Evolutionary conservation across 2,113 vertebrate species (phyloP).

Genomic region (Mastomys natalensis): DNA sequence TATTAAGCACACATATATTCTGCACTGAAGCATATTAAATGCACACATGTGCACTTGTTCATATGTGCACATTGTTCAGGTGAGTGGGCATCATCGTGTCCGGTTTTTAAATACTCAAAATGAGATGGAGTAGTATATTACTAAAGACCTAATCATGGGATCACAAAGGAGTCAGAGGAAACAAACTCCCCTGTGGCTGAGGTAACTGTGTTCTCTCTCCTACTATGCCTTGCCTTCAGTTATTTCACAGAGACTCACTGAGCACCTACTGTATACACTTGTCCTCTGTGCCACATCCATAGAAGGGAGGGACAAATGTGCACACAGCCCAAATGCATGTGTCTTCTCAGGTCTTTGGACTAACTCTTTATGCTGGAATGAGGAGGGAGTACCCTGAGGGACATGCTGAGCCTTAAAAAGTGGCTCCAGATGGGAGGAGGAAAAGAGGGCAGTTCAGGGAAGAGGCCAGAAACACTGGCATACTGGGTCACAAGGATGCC

Average conservation of each 20-base stretch:
- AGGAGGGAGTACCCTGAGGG: no score
- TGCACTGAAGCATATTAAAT: not conserved
- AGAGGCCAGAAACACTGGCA: not conserved
- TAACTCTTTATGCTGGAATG: not conserved
- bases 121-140: not conserved
- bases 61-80: not conserved
- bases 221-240: not conserved
- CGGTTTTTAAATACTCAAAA: not conserved
- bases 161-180: not conserved
- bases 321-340: not conserved
- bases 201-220: not conserved
- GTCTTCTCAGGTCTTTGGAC: not conserved
- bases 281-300: accelerated
- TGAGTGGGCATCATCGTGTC: not conserved
- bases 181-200: not conserved
- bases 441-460: not conserved
- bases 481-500: not conserved
- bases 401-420: not conserved
- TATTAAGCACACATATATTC: not conserved
- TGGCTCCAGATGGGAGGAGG: not conserved
- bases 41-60: not conserved
- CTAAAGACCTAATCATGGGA: not conserved
- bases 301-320: not conserved
- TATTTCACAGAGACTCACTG: not conserved
- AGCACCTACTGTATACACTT: accelerated